Conservation (phyloP, 2,888 invertebrate genomes). For the Cantharis flavilabris region DNA sequence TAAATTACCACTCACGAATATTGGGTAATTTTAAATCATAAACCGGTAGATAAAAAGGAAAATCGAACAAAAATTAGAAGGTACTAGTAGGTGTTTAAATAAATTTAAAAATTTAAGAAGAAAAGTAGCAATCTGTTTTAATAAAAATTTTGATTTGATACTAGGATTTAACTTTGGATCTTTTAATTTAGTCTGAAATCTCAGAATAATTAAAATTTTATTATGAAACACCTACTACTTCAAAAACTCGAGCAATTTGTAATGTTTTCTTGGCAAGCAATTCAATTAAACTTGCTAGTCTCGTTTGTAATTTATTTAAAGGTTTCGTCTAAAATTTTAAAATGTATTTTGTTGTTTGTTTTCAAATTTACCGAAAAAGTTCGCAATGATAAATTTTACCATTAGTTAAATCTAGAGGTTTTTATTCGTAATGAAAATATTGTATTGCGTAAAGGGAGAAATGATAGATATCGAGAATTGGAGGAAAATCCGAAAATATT, state of each 20-base stretch:
- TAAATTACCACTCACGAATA: not conserved
- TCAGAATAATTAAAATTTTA: not conserved
- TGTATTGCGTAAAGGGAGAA: not conserved
- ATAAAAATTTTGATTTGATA: not conserved
- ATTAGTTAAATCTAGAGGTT: not conserved
- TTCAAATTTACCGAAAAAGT: not conserved
- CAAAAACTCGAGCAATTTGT: not conserved
- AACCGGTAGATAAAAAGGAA: not conserved
- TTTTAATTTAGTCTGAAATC: not conserved
- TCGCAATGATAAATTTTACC: not conserved
- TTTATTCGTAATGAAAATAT: not conserved
- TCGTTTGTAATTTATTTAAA: not conserved
- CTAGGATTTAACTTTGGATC: not conserved
- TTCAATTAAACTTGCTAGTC: not conserved
- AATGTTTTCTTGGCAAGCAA: not conserved
- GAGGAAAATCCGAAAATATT: conserved; percentile 8
- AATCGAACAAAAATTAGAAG: too few species aligned
- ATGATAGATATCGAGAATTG: not conserved
- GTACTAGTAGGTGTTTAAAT: not conserved
- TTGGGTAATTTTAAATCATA: not conserved
- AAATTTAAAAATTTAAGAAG: not conserved
- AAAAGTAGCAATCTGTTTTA: not conserved
- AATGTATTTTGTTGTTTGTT: not conserved
- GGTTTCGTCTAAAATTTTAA: not conserved
- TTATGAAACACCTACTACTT: not conserved